Base-by-base conservation (phyloP, 2,888 invertebrate species). In the Cactoblastis cactorum region DNA sequence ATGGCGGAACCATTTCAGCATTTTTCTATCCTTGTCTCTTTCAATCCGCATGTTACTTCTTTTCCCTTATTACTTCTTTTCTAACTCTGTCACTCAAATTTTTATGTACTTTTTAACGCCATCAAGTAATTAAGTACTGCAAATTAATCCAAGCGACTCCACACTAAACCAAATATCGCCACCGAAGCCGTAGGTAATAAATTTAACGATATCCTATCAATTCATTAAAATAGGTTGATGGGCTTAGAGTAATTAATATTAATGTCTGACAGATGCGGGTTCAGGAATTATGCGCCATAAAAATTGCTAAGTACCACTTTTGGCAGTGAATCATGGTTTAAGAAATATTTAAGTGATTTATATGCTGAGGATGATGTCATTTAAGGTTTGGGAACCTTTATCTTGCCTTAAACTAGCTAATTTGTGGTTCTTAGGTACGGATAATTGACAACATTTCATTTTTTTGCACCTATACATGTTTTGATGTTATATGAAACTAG, bases 191-290 rank as follows among this genome's bases (percentile, higher is more conserved):
- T 28, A 45, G n/a, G n/a, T n/a, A n/a, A 46, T 34, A 46, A 28
- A 28, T 48, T 48, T 38, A 37, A 48, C 37, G 24, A 28, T 37
- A 37, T 24, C 37, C 37, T 48, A 48, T 48, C 47, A 35, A 46
- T 48, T 17, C 37, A 37, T 48, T 37, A 38, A 48, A 48, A 38
- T 48, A 48, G 47, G 47, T 48, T 35, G 37, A 48, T 48, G 47
- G 37, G 9, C 24, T 17, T 22, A 22, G 14, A 15, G 34, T 38
- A 48, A 48, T 48, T 48, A 48, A 48, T 49, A 53, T 53, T 55
- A 18, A 51, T 47, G 8, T 38, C 47, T 47, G 51, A 54, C 51
- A 54, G 53, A 57, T 53, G 50, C 33, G 38, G 33, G 35, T 12
- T 17, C 24, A 14, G 37, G n/a, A 48, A 48, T 48, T 37, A 37